phyloP scores from a whole-genome alignment of 2,888 invertebrate species.

The Rhaphigaster nebulosa region DNA sequence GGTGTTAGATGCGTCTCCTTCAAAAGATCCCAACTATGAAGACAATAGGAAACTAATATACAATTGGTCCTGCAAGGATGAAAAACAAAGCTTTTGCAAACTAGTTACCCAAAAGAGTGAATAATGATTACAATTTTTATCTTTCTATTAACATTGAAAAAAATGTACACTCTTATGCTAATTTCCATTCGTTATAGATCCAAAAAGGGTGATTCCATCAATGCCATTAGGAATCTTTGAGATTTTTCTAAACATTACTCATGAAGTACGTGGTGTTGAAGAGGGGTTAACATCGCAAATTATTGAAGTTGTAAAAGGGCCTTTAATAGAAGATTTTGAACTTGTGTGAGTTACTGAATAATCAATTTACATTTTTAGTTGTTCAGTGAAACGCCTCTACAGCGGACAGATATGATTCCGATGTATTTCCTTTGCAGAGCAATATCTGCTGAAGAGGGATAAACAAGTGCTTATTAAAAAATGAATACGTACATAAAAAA shows the following conservation, averaged over 20 bases:
- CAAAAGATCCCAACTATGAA: constrained; percentile 32
- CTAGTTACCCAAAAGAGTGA: background rate
- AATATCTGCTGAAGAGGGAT: too few species aligned
- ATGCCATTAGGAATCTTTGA: constrained; percentile 6
- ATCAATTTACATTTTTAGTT: background rate
- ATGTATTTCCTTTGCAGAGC: too few species aligned
- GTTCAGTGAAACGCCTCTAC: too few species aligned
- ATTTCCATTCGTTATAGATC: background rate
- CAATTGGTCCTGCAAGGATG: constrained; percentile 27
- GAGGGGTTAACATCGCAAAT: background rate
- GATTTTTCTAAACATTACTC: background rate
- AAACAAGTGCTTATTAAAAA: too few species aligned
- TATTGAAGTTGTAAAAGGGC: background rate
- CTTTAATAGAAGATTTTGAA: constrained; percentile 5
- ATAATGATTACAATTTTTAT: background rate
- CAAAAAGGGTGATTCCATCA: background rate
- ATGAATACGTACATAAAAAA: too few species aligned
- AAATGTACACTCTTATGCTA: background rate
- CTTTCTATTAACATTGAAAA: background rate
- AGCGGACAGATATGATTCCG: too few species aligned
- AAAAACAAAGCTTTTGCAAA: background rate
- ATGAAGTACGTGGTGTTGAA: too few species aligned
- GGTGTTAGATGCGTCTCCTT: constrained; percentile 5
- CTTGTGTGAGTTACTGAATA: background rate
- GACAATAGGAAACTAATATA: background rate